Evolutionary conservation across 2,888 invertebrate species (phyloP).

Genomic region (Microctonus aethiopoides): DNA sequence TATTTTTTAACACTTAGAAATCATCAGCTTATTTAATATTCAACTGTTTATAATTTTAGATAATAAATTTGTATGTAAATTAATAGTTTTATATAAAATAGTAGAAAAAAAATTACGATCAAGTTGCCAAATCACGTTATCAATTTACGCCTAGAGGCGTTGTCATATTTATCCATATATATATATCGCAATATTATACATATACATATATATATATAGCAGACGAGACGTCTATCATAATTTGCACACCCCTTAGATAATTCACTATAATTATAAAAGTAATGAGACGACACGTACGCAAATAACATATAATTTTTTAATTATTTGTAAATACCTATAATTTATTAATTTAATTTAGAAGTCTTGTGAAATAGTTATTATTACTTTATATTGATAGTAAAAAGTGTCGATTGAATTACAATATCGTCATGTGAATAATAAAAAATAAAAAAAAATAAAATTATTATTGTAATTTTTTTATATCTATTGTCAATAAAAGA

Average conservation of each 20-base stretch:
- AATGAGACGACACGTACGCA: neutral
- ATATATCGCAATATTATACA: neutral
- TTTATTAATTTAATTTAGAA: neutral
- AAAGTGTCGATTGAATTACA: neutral
- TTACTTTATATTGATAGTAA: too few species aligned
- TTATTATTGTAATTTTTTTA: neutral
- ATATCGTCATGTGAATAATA: neutral
- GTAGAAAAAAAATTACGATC: neutral
- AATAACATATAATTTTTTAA: neutral
- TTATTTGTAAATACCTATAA: neutral
- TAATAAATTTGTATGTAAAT: neutral
- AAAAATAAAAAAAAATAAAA: neutral
- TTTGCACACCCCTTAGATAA: neutral
- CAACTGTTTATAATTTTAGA: too few species aligned
- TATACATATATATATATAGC: neutral
- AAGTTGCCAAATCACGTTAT: constrained; percentile 5
- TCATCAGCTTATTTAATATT: neutral
- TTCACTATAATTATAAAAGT: neutral
- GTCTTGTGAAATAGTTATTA: too few species aligned
- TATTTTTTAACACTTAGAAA: neutral
- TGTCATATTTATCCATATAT: neutral
- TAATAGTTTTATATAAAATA: neutral
- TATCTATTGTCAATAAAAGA: constrained; percentile 2
- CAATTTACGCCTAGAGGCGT: neutral
- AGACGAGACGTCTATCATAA: neutral